Conservation (phyloP, 2,797 vertebrate genomes). For the Gymnothorax javanicus region DNA sequence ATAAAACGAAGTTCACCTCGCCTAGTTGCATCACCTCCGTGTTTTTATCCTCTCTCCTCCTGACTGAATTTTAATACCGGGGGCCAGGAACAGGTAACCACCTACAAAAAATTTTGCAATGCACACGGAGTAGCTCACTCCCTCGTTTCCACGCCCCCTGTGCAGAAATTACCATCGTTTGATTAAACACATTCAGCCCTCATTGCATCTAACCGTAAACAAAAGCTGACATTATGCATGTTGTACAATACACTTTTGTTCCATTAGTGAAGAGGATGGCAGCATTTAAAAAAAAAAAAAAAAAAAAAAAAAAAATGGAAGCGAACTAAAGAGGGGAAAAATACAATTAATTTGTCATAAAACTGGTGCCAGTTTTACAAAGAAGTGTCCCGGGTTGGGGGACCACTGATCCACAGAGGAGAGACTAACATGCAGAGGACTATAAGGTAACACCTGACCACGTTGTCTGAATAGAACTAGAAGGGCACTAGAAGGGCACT, state of each 20-base stretch:
- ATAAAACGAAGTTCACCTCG: background rate
- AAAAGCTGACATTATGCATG: conserved; percentile 63
- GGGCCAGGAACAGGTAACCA: background rate
- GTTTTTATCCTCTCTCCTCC: background rate
- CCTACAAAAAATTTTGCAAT: background rate
- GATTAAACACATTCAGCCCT: conserved; percentile 73
- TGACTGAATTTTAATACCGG: background rate
- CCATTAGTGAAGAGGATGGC: conserved; percentile 66
- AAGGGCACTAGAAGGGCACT: background rate
- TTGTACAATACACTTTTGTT: conserved; percentile 64
- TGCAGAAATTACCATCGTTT: conserved; percentile 71
- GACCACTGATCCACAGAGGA: background rate
- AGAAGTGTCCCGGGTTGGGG: background rate
- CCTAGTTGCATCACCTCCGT: no score
- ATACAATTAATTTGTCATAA: conserved; percentile 57
- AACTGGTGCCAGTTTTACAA: background rate
- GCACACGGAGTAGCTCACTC: background rate
- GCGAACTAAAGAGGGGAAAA: conserved; percentile 55
- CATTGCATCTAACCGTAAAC: conserved; percentile 73
- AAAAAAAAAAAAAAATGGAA: conserved; percentile 39
- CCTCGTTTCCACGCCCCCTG: conserved; percentile 18
- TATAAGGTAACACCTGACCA: background rate
- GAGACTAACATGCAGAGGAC: background rate
- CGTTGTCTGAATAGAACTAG: background rate
- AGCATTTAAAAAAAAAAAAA: background rate